Conservation (phyloP, 2,888 invertebrate genomes). For the Dynastes hyllus region DNA sequence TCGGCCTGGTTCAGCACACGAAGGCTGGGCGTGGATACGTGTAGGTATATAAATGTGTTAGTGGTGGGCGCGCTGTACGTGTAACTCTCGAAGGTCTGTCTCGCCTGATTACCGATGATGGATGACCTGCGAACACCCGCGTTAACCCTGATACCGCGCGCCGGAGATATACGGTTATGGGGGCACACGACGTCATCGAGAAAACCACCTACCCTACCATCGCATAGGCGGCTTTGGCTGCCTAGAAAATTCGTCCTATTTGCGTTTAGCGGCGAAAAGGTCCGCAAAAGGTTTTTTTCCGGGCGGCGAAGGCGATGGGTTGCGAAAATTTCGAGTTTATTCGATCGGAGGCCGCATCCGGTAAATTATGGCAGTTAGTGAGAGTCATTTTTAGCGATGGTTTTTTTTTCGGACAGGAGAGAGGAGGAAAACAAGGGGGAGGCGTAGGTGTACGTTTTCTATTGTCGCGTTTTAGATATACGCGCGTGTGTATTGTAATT, state of each 20-base stretch:
- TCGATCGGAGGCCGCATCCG: constrained; percentile 15
- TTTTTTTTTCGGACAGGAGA: neutral
- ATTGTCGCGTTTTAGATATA: constrained; percentile 7
- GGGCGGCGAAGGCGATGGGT: constrained; percentile 12
- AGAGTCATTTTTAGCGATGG: constrained; percentile 8
- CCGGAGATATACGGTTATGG: constrained; percentile 57
- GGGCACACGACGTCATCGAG: constrained; percentile 44
- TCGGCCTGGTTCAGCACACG: constrained; percentile 61
- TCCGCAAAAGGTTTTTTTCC: neutral
- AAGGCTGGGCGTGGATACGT: constrained; percentile 53
- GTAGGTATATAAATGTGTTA: neutral
- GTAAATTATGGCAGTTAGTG: constrained; percentile 31
- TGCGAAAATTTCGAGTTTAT: constrained; percentile 15
- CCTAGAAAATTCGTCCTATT: constrained; percentile 8
- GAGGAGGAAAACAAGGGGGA: too few species aligned
- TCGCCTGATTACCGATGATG: constrained; percentile 63
- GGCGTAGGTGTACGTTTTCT: neutral
- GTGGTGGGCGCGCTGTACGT: constrained; percentile 44
- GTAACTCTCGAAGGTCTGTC: constrained; percentile 61
- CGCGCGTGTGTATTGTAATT: constrained; percentile 3
- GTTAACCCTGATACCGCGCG: constrained; percentile 57
- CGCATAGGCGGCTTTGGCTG: neutral
- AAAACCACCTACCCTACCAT: constrained; percentile 30
- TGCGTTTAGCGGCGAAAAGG: neutral
- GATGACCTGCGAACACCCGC: constrained; percentile 60